Percentiles rank a stretch among this genome's conserved stretches.
These are phyloP conservation scores for Aquatica leii DNA, from an alignment of 2,888 invertebrate genomes.

Conservation along the genomic window DNA sequence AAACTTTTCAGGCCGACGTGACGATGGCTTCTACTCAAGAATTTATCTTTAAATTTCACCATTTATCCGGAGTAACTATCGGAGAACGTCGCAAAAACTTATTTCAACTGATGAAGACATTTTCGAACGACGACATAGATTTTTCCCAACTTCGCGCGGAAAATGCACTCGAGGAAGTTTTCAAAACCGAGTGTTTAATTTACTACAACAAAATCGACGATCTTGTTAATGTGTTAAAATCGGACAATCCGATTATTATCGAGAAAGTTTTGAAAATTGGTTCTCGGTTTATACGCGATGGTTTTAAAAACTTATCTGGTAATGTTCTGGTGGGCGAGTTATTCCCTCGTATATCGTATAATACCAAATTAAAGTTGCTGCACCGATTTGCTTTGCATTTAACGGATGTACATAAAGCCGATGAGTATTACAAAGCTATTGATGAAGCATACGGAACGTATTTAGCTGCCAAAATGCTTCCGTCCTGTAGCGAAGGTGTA, in stretches of 20 bases:
- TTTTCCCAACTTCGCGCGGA: conserved; percentile 18
- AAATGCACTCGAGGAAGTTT: conserved; percentile 29
- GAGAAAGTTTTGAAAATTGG: conserved; percentile 27
- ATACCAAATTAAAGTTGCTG: conserved; percentile 25
- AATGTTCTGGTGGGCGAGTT: conserved; percentile 24
- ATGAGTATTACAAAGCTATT: conserved; percentile 29
- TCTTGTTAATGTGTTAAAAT: conserved; percentile 27
- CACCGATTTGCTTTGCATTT: conserved; percentile 22
- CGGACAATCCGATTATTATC: conserved; percentile 22
- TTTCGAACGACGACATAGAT: not conserved
- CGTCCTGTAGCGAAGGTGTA: conserved; percentile 21
- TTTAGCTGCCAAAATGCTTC: conserved; percentile 25
- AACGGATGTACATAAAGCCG: conserved; percentile 12
- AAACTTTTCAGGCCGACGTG: not conserved
- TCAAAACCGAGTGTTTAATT: conserved; percentile 29
- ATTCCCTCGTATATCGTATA: conserved; percentile 28
- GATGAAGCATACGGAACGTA: conserved; percentile 24
- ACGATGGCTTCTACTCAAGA: not conserved
- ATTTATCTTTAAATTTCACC: not conserved
- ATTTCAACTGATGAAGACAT: conserved; percentile 14
- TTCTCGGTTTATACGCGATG: conserved; percentile 28
- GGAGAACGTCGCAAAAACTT: conserved; percentile 24
- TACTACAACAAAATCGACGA: conserved; percentile 17
- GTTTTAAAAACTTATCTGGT: conserved; percentile 18
- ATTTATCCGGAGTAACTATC: not conserved